A percentile compares a stretch with the other conserved stretches of the same genome.
These are phyloP conservation scores for Delphinapterus leucas DNA, from an alignment of 2,113 vertebrate species.

Conservation along the genomic window DNA sequence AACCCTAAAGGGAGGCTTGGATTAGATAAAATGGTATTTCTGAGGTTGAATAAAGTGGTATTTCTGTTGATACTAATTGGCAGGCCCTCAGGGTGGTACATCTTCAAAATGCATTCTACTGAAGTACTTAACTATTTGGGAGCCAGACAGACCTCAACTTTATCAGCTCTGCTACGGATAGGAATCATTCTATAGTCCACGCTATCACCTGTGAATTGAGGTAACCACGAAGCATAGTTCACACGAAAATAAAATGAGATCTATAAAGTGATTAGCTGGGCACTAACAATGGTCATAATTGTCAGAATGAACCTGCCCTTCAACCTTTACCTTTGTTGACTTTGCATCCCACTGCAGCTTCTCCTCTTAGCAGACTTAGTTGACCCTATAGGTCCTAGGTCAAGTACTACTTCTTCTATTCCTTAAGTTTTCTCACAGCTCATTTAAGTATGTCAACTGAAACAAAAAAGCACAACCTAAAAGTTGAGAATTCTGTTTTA, in stretches of 20 bases:
- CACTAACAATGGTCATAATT: rapidly evolving
- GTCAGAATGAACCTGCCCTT: background rate
- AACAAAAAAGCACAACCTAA: background rate
- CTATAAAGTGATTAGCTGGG: no score
- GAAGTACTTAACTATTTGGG: background rate
- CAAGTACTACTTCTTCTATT: background rate
- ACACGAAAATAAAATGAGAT: background rate
- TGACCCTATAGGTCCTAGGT: no score
- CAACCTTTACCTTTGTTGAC: background rate
- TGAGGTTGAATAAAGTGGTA: background rate
- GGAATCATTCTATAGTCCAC: background rate
- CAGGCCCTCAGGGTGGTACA: rapidly evolving
- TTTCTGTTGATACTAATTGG: no score
- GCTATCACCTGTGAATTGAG: background rate
- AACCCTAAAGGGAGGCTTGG: no score
- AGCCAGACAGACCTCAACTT: background rate
- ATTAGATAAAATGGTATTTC: background rate
- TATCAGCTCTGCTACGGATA: background rate
- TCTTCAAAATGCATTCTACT: background rate
- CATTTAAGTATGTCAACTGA: background rate
- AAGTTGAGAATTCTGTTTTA: background rate
- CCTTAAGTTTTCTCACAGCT: background rate
- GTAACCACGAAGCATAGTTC: background rate
- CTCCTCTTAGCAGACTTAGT: background rate
- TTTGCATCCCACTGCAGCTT: background rate